Evolutionary conservation across 2,888 invertebrate species (phyloP), one percentile per base, ranked within the genome.

Genomic region (Lymantria dispar): DNA sequence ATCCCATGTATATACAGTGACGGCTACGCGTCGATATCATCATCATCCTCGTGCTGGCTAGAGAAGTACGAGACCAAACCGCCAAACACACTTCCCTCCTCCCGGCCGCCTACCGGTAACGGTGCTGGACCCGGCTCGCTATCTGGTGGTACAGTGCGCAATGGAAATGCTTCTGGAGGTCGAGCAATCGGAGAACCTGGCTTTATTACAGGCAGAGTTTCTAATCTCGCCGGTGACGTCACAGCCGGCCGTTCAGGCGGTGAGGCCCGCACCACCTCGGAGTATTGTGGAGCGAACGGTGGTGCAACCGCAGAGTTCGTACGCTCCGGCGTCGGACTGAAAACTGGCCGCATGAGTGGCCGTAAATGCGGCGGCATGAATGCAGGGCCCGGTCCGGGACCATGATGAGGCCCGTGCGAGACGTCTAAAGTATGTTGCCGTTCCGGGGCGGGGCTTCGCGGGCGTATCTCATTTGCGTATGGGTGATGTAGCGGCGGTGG

Each of bases 21-120:
- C 41, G 33, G 49, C 74, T 83, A 87, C 59, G 83, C 94, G 83
- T 97, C 97, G 74, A 97, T 93, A 85, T 97, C 97, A 78, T 97
- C 97, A n/a, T 22, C 22, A 22, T 22, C 22, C 80, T 97, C 96
- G 66, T 94, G 94, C 84, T 97, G 97, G 77, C 97, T 97, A 67
- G 97, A 97, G 86, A 97, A 97, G 88, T 98, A 98, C 80, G 97
- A 97, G 53, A 97, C 97, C 70, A 98, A 93, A 5, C 97, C 97
- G 38, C 97, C 97, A 83, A 97, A 97, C 77, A 97, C 97, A 45
- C 96, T 94, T 58, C 93, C 92, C 62, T 93, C 93, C 53, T 93
- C 94, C 87, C 67, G 85, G 47, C 85, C 44, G 15, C 48, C 47
- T 49, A 13, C 39, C 33, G 37, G 33, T 42, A 30, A 0, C 43